Evolutionary conservation across 1,140 invertebrate species (phyloP), one percentile per base, ranked within the genome.

Genomic region (Nomia melanderi): DNA sequence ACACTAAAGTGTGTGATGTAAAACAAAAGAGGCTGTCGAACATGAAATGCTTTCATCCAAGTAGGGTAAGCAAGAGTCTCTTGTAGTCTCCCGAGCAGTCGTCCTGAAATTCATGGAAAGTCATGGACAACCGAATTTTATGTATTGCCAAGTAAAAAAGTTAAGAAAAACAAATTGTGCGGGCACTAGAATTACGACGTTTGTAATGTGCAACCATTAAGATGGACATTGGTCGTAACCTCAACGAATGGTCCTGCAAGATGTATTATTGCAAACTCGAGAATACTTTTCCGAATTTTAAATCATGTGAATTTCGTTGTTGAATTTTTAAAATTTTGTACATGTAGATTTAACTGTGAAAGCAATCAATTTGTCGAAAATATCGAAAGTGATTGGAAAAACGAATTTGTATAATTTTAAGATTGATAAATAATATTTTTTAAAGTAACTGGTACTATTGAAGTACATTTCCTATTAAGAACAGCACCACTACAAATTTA

Each of bases 1-100:
- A 81, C 47, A 20, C 60, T 78, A 67, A 77, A 63, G 50, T 82
- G 77, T 82, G 72, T 77, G 36, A 77, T 82, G 79, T 64, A 67
- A 76, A 77, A 82, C 57, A 57, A 83, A 71, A 84, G 12, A 14
- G 54, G 57, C 44, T 78, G 82, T 69, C 50, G 71, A 57, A 84
- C 67, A 56, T 71, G 36, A 83, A 82, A 83, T 79, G 60, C 62
- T 80, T 87, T 94, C 94, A 96, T 93, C 95, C 95, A 93, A 97
- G 93, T 91, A 98, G 93, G 87, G 96, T 94, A 93, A 98, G 94
- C 90, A 98, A 95, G 86, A 97, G 94, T 93, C 95, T 96, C 94
- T 96, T 97, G 95, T 97, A 98, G 94, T 98, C 97, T 85, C 97
- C 97, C 87, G 96, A 97, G 80, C 96, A 97, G 93, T 98, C 97